Evolutionary conservation across 2,888 invertebrate species (phyloP), one percentile per base, ranked within the genome.

Genomic region (Ormyrus nitidulus): DNA sequence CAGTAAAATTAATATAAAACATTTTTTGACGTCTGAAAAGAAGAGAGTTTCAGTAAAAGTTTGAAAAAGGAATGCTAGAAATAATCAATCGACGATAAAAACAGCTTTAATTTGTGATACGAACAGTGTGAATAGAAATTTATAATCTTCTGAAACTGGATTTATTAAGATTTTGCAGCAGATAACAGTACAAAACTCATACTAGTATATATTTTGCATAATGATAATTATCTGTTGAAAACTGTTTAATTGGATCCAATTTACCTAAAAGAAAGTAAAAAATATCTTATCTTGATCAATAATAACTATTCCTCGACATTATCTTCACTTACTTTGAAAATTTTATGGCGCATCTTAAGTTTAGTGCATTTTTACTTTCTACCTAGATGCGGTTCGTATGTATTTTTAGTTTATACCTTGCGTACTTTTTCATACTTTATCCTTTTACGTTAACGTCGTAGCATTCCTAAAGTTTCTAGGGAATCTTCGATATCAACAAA

Each of bases 401-500:
- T 19, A 19, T 19, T 19, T 19, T 19, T 19, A 19, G 19, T 19
- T 19, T 19, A 19, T 19, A 19, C 19, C 19, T 19, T 19, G 19
- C 11, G 2, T 5, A n/a, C 46, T 46, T 49, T 6, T 11, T n/a
- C 56, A 44, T 8, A 2, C 1, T 44, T 44, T 56, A 34, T 49
- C 62, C 48, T 68, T 75, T 49, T 70, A 54, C 64, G 13, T 56
- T 44, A 9, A 53, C 34, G 59, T 53, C 11, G 44, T 13, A 34
- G 6, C 65, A 58, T 64, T 65, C 58, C 71, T 13, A 56, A 19
- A 8, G 6, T 46, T 8, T 9, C 13, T 19, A 46, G 61, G 11
- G n/a, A 46, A 6, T 34, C 53, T 11, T 8, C 75, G 53, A 68
- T 59, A 84, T 86, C 88, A 86, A 86, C 87, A 88, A 87, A 88